Base-by-base conservation (phyloP, 2,797 vertebrate genomes). In the Mionectes olivaceus region DNA sequence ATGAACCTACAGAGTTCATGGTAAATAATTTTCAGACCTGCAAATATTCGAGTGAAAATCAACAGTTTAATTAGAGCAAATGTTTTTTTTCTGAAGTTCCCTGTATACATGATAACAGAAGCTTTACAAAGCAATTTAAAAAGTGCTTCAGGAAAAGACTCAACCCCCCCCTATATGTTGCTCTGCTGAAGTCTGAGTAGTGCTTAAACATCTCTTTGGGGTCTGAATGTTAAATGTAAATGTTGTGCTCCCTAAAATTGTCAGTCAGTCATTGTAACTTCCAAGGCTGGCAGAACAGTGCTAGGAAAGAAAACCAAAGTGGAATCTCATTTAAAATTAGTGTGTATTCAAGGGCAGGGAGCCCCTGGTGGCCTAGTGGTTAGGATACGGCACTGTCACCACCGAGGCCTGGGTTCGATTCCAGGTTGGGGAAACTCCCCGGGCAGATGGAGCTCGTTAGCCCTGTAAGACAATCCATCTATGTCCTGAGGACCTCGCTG, bases 141-240 rank as follows among this genome's bases (percentile, higher is more conserved):
- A 80, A 47, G 16, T 19, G 7, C 30, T 56, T 70, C n/a, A 59
- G 19, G 63, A 61, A 49, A 90, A 43, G 41, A 55, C 33, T 39
- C 24, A 6, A 9, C 24, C 10, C 0, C 0, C 3, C 10, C 10
- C 18, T n/a, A 7, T 49, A 12, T 5, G 11, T 41, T 30, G 25
- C 16, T 53, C n/a, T 87, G 47, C 37, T 65, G 43, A 57, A 30
- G 18, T 64, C 41, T 49, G 35, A 70, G 11, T 61, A 49, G 47
- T 52, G 14, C 37, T 41, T 27, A 86, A 69, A 41, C 6, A n/a
- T 24, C 19, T 70, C 16, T 55, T 41, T 47, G 27, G 19, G 19
- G 8, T 55, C 47, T 60, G 37, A 77, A 61, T 28, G 5, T 68
- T 67, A 61, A 84, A 32, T 10, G 18, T 28, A 60, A 60, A 74